Percentiles rank a stretch among this genome's conserved stretches.
Evolutionary conservation across 2,113 vertebrate species (phyloP).

Genomic region (Burhinus bistriatus): DNA sequence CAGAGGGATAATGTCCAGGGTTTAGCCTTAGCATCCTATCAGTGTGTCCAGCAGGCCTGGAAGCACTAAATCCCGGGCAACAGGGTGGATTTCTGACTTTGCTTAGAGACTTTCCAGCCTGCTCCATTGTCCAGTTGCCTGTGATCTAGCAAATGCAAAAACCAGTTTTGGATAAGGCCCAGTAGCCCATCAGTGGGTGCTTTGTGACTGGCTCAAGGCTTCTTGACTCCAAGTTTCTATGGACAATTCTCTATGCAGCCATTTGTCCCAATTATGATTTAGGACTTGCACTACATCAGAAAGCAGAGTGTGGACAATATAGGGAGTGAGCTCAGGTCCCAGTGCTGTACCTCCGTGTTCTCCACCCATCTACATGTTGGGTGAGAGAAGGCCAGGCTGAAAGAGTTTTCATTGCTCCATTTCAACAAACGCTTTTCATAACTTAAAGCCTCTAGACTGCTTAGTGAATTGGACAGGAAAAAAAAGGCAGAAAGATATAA

Average conservation of each 20-base stretch:
- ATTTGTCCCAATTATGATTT: background rate
- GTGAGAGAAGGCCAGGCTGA: background rate
- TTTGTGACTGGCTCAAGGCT: background rate
- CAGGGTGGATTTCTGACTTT: background rate
- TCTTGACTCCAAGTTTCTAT: background rate
- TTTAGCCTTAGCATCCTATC: background rate
- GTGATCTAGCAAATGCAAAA: background rate
- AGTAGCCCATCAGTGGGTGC: background rate
- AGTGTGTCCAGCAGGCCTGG: background rate
- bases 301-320: background rate
- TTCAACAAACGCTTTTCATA: background rate
- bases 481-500: background rate
- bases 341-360: rapidly evolving
- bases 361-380: background rate
- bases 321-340: background rate
- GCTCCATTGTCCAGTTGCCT: background rate
- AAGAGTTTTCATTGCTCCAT: background rate
- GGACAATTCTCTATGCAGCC: background rate
- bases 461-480: background rate
- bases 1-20: background rate
- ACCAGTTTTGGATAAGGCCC: background rate
- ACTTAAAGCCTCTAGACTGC: background rate
- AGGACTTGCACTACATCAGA: background rate
- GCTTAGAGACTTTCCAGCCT: background rate
- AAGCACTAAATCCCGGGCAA: background rate